These are phyloP conservation scores for Leistus spinibarbis DNA, from an alignment of 2,888 invertebrate genomes.

Conservation along the genomic window DNA sequence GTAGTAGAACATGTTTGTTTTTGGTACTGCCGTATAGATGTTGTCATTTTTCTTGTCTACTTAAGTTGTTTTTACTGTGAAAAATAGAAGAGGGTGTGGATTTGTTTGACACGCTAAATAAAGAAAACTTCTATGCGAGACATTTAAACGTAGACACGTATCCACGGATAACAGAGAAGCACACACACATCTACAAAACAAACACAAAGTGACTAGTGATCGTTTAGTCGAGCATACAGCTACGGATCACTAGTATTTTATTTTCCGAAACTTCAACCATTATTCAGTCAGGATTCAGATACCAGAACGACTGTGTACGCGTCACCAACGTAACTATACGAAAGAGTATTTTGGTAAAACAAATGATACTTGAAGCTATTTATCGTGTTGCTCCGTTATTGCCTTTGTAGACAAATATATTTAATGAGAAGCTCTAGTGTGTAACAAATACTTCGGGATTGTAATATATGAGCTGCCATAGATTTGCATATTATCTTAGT, in stretches of 20 bases:
- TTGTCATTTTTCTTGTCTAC: background rate
- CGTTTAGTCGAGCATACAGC: constrained; percentile 18
- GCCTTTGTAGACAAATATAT: background rate
- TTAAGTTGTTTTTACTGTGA: constrained; percentile 1
- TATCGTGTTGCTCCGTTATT: background rate
- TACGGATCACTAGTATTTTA: constrained; percentile 24
- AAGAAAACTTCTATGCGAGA: constrained; percentile 19
- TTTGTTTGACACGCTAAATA: constrained; percentile 22
- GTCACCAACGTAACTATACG: constrained; percentile 5
- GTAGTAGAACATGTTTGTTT: background rate
- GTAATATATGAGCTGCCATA: constrained; percentile 25
- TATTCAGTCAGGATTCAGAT: constrained; percentile 14
- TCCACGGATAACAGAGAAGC: background rate
- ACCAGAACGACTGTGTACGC: constrained; percentile 3
- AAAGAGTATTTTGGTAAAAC: constrained; percentile 12
- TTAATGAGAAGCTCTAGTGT: background rate
- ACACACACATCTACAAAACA: background rate
- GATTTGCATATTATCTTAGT: constrained; percentile 26
- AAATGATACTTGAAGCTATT: constrained; percentile 10
- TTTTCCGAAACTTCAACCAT: constrained; percentile 35
- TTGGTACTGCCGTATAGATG: background rate
- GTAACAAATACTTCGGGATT: background rate
- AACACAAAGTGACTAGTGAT: background rate
- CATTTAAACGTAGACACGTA: background rate
- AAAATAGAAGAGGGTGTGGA: constrained; percentile 22